Evolutionary conservation across 2,797 vertebrate genomes (phyloP), one percentile per base, ranked within the genome.

Genomic region (Argyrosomus regius): DNA sequence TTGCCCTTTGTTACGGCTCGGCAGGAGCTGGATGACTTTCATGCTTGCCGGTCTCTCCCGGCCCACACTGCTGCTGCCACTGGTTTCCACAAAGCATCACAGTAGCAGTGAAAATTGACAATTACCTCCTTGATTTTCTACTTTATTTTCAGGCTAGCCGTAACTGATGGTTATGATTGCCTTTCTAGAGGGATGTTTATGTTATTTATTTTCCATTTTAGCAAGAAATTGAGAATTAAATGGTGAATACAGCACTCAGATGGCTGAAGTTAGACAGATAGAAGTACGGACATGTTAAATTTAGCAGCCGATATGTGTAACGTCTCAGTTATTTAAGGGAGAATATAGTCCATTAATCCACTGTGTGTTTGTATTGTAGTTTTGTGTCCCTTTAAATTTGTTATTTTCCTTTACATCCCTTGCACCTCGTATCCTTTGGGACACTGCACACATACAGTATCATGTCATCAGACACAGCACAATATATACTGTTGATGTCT

Each of bases 21-120:
- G 83, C 77, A 71, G 84, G 72, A 81, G 75, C 72, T 88, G 77
- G 70, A 77, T 85, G 84, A 88, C 84, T 88, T 89, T 86, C 78
- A 84, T 75, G 59, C 82, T 83, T 43, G 16, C 68, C 0, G n/a
- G 54, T 67, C 60, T 64, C 60, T 70, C 78, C 63, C 41, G 6
- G 66, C 79, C 66, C 78, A 84, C 65, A 65, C 62, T 59, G 71
- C 62, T 74, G 76, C 62, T 54, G 8, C 35, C 35, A 62, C 28
- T 77, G 61, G 49, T 87, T 81, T 84, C 60, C 39, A 72, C 78
- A 73, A 61, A 58, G 68, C 3, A 26, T 70, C 41, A 39, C 11
- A 56, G 39, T 3, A 72, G 56, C 60, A 75, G 46, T 48, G 73
- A 83, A 88, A 83, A 84, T 76, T 48, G 22, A 31, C 80, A 70